Percentiles rank a stretch among this genome's conserved stretches.
These are phyloP conservation scores for Cylas formicarius DNA, from an alignment of 1,140 invertebrate genomes.

Conservation along the genomic window DNA sequence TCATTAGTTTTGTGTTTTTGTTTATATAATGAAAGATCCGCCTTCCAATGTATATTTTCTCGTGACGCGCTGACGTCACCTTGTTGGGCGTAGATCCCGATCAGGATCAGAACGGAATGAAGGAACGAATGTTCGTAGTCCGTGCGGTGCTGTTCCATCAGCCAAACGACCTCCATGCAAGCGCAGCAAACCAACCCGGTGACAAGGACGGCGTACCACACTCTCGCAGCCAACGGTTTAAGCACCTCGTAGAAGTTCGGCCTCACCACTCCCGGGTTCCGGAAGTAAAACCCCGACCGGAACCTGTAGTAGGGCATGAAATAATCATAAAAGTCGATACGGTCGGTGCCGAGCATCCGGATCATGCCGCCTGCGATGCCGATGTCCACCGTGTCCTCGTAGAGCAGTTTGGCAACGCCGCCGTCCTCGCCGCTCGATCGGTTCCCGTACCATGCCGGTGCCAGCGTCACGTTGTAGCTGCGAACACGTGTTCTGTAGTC, in stretches of 20 bases:
- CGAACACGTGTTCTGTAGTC: too few relatives aligned
- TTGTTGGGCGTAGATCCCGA: slow-evolving; percentile 24
- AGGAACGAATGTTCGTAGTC: slow-evolving; percentile 18
- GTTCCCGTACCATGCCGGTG: slow-evolving; percentile 27
- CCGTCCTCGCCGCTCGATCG: slow-evolving; percentile 24
- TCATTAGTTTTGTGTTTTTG: too few relatives aligned
- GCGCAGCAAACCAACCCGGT: slow-evolving; percentile 14
- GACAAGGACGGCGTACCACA: slow-evolving; percentile 20
- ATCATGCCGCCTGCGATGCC: slow-evolving; percentile 14
- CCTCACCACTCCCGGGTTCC: slow-evolving; percentile 23
- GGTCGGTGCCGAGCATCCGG: background rate
- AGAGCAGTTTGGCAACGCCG: slow-evolving; percentile 22
- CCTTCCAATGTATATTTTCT: too few relatives aligned
- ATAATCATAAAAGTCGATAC: slow-evolving; percentile 28
- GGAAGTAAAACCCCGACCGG: slow-evolving; percentile 26
- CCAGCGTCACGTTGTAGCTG: slow-evolving; percentile 20
- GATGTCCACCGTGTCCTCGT: slow-evolving; percentile 20
- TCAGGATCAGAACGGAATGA: slow-evolving; percentile 19
- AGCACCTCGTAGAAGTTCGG: slow-evolving; percentile 23
- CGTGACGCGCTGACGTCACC: too few relatives aligned
- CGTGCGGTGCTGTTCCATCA: slow-evolving; percentile 21
- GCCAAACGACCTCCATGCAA: slow-evolving; percentile 20
- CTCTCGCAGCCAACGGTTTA: slow-evolving; percentile 24
- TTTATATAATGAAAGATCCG: too few relatives aligned
- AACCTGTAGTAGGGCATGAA: slow-evolving; percentile 29